phyloP scores from a whole-genome alignment of 2,113 vertebrate species.

The Stomatorhinus ivindoensis region DNA sequence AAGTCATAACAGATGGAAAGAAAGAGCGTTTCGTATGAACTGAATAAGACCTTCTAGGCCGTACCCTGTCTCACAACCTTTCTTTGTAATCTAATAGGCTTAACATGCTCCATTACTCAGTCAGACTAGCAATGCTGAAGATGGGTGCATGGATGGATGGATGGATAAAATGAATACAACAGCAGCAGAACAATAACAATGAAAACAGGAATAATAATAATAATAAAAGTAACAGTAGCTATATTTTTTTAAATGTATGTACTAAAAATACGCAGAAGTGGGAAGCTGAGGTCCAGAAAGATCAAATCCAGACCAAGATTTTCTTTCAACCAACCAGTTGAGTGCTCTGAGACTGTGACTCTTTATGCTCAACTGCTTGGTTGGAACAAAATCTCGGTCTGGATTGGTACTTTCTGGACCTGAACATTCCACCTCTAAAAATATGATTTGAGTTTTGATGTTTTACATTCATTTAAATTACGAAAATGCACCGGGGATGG shows the following conservation, averaged over 20 bases:
- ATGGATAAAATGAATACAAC: background rate
- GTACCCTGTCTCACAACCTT: background rate
- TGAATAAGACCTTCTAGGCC: background rate
- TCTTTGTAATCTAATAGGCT: background rate
- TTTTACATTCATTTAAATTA: background rate
- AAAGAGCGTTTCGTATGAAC: background rate
- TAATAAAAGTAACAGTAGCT: background rate
- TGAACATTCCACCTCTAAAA: background rate
- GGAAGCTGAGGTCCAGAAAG: no score
- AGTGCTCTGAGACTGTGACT: no score
- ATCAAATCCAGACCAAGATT: no score
- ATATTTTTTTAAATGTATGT: background rate
- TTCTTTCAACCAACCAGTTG: no score
- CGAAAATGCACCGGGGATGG: background rate
- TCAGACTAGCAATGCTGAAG: background rate
- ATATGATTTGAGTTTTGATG: background rate
- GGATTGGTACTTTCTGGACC: no score
- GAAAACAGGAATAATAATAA: background rate
- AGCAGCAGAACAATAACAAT: background rate
- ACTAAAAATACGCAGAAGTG: background rate
- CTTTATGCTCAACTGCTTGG: no score
- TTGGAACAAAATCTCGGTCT: no score
- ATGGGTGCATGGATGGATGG: background rate
- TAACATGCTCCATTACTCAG: background rate
- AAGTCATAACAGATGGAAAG: background rate